phyloP scores from a whole-genome alignment of 2,113 vertebrate species.

The Hassar affinis region DNA sequence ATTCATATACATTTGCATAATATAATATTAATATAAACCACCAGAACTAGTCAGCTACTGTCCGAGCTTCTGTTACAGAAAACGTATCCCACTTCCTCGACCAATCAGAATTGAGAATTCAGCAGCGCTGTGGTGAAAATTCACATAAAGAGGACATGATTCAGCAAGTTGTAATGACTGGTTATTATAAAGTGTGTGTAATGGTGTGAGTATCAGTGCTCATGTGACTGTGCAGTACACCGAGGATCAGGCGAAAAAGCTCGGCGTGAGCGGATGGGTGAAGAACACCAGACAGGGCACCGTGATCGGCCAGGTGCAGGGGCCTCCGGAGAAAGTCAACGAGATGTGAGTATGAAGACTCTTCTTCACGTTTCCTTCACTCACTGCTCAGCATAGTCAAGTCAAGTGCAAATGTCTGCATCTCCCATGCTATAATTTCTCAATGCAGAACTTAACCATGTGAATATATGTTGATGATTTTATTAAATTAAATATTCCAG shows the following conservation, averaged over 20 bases:
- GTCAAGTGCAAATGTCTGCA: not conserved
- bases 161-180: not conserved
- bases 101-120: not conserved
- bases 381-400: not conserved
- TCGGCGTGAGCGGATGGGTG: slow-evolving; percentile 88
- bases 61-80: not conserved
- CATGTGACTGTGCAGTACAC: slow-evolving; percentile 76
- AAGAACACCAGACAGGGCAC: slow-evolving; percentile 87
- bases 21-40: not conserved
- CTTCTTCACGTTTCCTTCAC: not conserved
- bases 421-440: no score
- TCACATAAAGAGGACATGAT: not conserved
- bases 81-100: not conserved
- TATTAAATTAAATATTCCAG: not conserved
- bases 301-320: slow-evolving; percentile 85
- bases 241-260: slow-evolving; percentile 79
- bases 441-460: not conserved
- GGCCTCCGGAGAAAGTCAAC: slow-evolving; percentile 76
- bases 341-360: slow-evolving; percentile 80
- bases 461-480: not conserved
- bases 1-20: no score
- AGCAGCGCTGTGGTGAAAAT: not conserved
- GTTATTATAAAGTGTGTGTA: not conserved
- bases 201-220: not conserved
- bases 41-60: not conserved